A percentile compares a stretch with the other conserved stretches of the same genome.
Evolutionary conservation across 2,113 vertebrate genomes (phyloP).

Genomic region (Neogobius melanostomus): DNA sequence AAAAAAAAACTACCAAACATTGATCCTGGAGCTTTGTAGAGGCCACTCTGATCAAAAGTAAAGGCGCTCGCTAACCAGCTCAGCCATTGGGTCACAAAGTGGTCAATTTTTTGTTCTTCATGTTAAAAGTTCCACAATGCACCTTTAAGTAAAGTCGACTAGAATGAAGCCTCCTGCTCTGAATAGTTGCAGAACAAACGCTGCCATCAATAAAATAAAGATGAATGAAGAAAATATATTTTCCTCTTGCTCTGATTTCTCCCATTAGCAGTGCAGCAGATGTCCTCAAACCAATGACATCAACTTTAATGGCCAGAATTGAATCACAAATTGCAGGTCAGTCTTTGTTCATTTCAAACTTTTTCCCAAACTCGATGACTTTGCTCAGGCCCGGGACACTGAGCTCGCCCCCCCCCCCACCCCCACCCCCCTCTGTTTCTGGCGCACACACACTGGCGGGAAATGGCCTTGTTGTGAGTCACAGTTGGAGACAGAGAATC

Average conservation of each 20-base stretch:
- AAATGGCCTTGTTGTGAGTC: constrained; percentile 44
- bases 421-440: constrained; percentile 28
- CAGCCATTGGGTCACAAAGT: too few species aligned
- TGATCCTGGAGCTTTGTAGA: too few species aligned
- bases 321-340: constrained; percentile 22
- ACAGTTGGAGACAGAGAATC: constrained; percentile 43
- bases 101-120: too few species aligned
- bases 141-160: too few species aligned
- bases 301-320: not conserved
- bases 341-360: constrained; percentile 20
- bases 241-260: not conserved
- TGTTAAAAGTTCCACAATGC: too few species aligned
- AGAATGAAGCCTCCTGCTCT: too few species aligned
- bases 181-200: not conserved
- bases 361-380: constrained; percentile 34
- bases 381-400: constrained; percentile 32
- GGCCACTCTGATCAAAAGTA: too few species aligned
- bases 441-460: constrained; percentile 29
- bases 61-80: too few species aligned
- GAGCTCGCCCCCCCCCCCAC: constrained; percentile 3
- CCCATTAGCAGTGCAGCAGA: constrained; percentile 1
- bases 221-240: not conserved
- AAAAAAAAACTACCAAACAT: too few species aligned
- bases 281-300: constrained; percentile 7
- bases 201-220: not conserved